Percentiles rank a stretch among this genome's conserved stretches.
These are phyloP conservation scores for Anagyrus pseudococci DNA, from an alignment of 2,888 invertebrate genomes.

Conservation along the genomic window DNA sequence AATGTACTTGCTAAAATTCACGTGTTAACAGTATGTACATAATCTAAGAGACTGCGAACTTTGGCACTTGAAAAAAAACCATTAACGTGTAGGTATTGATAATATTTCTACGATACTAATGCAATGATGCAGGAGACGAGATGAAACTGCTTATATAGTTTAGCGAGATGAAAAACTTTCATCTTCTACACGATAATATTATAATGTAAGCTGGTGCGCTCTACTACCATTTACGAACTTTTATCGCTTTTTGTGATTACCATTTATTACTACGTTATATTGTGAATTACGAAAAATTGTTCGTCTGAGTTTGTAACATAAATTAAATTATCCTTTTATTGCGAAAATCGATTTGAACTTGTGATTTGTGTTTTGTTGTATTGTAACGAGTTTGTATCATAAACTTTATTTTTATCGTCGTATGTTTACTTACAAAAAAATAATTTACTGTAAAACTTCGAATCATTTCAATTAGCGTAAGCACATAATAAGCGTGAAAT, in stretches of 20 bases:
- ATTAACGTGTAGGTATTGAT: conserved; percentile 34
- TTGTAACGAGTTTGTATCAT: too few relatives aligned
- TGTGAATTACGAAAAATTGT: too few relatives aligned
- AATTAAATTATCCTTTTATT: too few relatives aligned
- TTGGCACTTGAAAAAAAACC: conserved; percentile 38
- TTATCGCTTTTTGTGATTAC: conserved; percentile 15
- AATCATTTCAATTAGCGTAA: too few relatives aligned
- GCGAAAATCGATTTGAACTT: too few relatives aligned
- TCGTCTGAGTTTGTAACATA: too few relatives aligned
- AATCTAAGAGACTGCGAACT: conserved; percentile 39
- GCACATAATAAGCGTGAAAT: conserved; percentile 1
- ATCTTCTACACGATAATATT: conserved; percentile 11
- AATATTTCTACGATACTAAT: conserved; percentile 36
- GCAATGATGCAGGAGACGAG: conserved; percentile 11
- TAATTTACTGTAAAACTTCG: too few relatives aligned
- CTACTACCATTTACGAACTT: conserved; percentile 15
- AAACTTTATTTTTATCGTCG: too few relatives aligned
- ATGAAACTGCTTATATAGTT: conserved; percentile 25
- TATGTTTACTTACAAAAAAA: too few relatives aligned
- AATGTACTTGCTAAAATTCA: conserved; percentile 38
- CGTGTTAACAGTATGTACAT: conserved; percentile 36
- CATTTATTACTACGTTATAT: too few relatives aligned
- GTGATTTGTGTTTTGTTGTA: too few relatives aligned
- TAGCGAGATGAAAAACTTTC: conserved; percentile 23
- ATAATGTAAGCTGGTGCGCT: conserved; percentile 3